A percentile compares a stretch with the other conserved stretches of the same genome.
phyloP scores from a whole-genome alignment of 35 echinoderm and acorn worm species.

The Holothuria glaberrima region DNA sequence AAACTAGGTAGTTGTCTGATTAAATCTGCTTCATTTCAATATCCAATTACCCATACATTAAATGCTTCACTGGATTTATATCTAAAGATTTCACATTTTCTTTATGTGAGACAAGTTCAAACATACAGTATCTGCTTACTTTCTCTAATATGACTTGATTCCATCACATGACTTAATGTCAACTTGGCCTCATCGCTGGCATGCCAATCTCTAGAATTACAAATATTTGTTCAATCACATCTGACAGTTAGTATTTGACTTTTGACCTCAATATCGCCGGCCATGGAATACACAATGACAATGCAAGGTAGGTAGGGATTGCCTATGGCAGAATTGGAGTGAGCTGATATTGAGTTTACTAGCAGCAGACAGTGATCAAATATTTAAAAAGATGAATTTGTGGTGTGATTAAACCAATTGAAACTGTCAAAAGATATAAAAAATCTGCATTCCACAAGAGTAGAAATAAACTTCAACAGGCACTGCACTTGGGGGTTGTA shows the following conservation, averaged over 20 bases:
- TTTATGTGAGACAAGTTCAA: too few species aligned
- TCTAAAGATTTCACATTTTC: too few species aligned
- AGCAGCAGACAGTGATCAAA: neutral
- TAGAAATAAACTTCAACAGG: neutral
- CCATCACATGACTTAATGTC: too few species aligned
- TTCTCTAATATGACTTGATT: too few species aligned
- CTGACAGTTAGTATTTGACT: slow-evolving; percentile 24
- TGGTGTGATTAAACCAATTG: slow-evolving; percentile 20
- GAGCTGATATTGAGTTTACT: neutral
- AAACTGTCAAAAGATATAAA: neutral
- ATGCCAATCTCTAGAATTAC: slow-evolving; percentile 28
- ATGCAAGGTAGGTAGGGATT: neutral
- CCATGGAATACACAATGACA: slow-evolving; percentile 12
- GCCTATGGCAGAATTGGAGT: neutral
- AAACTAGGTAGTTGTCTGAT: too few species aligned
- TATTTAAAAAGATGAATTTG: neutral
- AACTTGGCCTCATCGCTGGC: neutral
- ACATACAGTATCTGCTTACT: too few species aligned
- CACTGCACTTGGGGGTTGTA: too few species aligned
- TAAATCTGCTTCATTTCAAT: too few species aligned
- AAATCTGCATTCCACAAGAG: slow-evolving; percentile 5
- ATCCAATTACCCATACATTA: too few species aligned
- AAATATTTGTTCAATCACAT: slow-evolving; percentile 40
- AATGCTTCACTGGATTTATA: too few species aligned
- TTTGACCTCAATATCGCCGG: slow-evolving; percentile 31